phyloP scores from a whole-genome alignment of 2,113 vertebrate genomes.

The Acinonyx jubatus region DNA sequence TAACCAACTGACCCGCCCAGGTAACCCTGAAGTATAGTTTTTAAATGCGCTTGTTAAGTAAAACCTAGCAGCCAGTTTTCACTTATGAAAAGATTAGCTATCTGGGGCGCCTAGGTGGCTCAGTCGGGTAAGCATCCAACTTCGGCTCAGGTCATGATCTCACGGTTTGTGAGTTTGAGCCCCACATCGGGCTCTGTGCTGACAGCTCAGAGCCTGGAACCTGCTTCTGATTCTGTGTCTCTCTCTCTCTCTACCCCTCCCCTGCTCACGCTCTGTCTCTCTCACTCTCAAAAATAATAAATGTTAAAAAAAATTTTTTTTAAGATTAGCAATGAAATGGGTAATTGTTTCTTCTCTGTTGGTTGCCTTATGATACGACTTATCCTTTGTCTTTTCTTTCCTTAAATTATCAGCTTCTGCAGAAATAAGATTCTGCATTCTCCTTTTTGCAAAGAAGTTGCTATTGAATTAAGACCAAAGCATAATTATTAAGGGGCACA shows the following conservation, averaged over 20 bases:
- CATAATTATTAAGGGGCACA: not conserved
- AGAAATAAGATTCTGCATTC: not conserved
- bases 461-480: not conserved
- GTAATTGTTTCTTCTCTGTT: not conserved
- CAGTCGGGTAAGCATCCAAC: too few species aligned
- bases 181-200: too few species aligned
- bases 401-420: not conserved
- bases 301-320: too few species aligned
- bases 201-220: too few species aligned
- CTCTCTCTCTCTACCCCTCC: too few species aligned
- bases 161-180: too few species aligned
- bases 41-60: not conserved
- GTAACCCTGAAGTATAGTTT: not conserved
- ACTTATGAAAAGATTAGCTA: slow-evolving; percentile 8
- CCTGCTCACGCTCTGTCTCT: too few species aligned
- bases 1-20: too few species aligned
- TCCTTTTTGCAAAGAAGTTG: slow-evolving; percentile 33
- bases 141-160: too few species aligned
- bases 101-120: too few species aligned
- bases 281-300: too few species aligned
- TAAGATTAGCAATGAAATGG: slow-evolving; percentile 27
- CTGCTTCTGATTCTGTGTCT: too few species aligned
- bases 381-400: slow-evolving; percentile 1
- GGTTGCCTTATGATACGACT: not conserved
- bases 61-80: slow-evolving; percentile 19